Percentiles rank a stretch among this genome's conserved stretches.
These are phyloP conservation scores for Erpetoichthys calabaricus DNA, from an alignment of 2,797 vertebrate species.

Conservation along the genomic window DNA sequence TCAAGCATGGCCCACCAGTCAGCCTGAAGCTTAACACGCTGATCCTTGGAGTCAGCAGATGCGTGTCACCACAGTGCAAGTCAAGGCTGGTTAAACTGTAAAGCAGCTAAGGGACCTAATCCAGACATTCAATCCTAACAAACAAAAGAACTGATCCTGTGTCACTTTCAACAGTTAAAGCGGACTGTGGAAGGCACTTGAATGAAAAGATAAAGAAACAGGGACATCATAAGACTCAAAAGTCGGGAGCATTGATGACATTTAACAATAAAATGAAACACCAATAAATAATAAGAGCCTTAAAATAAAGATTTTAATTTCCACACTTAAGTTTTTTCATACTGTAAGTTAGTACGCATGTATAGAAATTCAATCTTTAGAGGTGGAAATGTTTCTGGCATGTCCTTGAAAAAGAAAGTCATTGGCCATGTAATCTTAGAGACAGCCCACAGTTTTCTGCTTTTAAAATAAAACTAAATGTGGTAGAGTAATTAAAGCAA, in stretches of 20 bases:
- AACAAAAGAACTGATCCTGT: conserved; percentile 35
- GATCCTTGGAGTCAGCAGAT: conserved; percentile 73
- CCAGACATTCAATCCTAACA: conserved; percentile 54
- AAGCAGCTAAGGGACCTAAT: conserved; percentile 67
- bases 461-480: too few species aligned
- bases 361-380: too few species aligned
- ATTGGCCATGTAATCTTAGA: too few species aligned
- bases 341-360: too few species aligned
- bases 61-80: conserved; percentile 83
- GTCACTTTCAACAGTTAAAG: conserved; percentile 33
- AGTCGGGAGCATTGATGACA: conserved; percentile 20
- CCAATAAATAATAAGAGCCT: too few species aligned
- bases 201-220: conserved; percentile 14
- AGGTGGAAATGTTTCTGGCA: too few species aligned
- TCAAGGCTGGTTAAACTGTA: conserved; percentile 73
- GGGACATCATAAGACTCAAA: conserved; percentile 25
- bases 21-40: conserved; percentile 65
- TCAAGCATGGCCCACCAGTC: conserved; percentile 86
- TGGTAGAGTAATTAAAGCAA: too few species aligned
- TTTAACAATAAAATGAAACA: too few species aligned
- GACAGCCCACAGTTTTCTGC: too few species aligned
- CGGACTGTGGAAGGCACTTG: conserved; percentile 20
- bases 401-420: too few species aligned
- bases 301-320: too few species aligned
- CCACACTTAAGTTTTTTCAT: too few species aligned